These are phyloP conservation scores for Elaphurus davidianus DNA, from an alignment of 2,113 vertebrate species.

Conservation along the genomic window DNA sequence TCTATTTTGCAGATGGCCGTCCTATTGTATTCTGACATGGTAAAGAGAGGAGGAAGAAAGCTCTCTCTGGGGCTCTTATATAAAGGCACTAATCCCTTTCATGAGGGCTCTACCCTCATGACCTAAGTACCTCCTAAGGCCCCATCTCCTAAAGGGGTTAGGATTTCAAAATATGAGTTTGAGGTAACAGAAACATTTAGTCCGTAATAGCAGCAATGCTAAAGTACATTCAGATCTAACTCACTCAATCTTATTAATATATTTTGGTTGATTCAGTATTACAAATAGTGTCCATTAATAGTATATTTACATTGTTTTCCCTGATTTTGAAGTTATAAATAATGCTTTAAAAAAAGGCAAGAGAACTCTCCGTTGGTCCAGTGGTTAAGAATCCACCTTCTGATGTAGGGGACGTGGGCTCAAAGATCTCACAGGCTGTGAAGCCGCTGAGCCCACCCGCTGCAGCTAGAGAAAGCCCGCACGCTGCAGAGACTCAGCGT, in stretches of 20 bases:
- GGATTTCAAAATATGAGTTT: background rate
- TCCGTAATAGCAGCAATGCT: background rate
- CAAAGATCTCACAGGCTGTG: background rate
- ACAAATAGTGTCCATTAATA: background rate
- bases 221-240: background rate
- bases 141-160: background rate
- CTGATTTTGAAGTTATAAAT: background rate
- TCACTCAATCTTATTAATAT: background rate
- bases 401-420: background rate
- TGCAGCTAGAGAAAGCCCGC: background rate
- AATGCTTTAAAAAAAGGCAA: background rate
- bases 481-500: rapidly evolving
- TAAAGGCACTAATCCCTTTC: background rate
- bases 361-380: background rate
- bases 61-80: background rate
- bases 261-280: background rate
- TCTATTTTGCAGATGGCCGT: background rate
- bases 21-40: background rate
- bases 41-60: background rate
- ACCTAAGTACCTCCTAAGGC: background rate
- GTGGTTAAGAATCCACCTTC: background rate
- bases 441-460: background rate
- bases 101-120: background rate
- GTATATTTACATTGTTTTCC: background rate
- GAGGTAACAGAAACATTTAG: background rate